Evolutionary conservation across 2,113 vertebrate species (phyloP).

Genomic region (Herpailurus yagouaroundi): DNA sequence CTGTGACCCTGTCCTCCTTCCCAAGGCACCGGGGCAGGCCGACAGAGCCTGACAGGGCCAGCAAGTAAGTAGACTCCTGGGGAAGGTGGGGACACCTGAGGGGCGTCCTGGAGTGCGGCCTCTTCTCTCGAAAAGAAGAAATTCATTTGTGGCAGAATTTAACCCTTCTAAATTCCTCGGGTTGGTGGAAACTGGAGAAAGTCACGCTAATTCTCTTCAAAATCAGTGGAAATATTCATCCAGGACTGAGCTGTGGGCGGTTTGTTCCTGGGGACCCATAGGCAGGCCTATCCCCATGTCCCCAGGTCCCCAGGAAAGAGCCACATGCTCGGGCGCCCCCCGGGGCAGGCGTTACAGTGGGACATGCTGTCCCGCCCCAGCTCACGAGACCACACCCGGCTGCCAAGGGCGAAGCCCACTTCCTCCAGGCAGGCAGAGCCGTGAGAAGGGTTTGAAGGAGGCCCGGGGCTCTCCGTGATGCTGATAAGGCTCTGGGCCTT

Average conservation of each 20-base stretch:
- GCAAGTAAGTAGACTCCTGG: too few relatives aligned
- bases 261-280: background rate
- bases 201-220: background rate
- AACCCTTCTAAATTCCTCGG: background rate
- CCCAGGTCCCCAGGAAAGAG: background rate
- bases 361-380: fast-evolving
- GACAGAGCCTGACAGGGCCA: background rate
- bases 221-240: background rate
- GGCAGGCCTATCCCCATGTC: background rate
- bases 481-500: background rate
- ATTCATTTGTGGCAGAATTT: background rate
- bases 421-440: fast-evolving
- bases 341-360: too few relatives aligned
- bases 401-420: fast-evolving
- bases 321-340: fast-evolving
- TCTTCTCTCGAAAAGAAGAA: background rate
- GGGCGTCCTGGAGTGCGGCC: background rate
- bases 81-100: background rate
- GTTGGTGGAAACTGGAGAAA: background rate
- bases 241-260: background rate
- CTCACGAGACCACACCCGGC: background rate
- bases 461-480: background rate
- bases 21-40: background rate
- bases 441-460: background rate
- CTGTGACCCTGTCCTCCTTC: background rate